These are phyloP conservation scores for Ligdia adustata DNA, from an alignment of 2,888 invertebrate genomes.

Conservation along the genomic window DNA sequence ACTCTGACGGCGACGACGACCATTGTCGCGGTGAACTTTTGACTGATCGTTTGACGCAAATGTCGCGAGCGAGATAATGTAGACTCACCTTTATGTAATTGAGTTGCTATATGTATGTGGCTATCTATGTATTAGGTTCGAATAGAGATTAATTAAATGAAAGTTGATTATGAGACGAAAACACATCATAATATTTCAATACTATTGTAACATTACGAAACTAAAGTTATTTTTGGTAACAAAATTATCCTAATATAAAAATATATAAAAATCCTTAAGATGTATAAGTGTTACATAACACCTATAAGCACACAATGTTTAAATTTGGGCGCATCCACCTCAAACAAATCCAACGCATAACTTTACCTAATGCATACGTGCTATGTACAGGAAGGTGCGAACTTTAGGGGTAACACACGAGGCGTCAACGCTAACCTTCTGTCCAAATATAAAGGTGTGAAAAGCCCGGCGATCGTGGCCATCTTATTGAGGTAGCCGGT, in stretches of 20 bases:
- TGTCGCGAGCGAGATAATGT: constrained; percentile 40
- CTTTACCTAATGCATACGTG: constrained; percentile 65
- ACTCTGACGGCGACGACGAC: constrained; percentile 39
- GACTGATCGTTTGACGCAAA: constrained; percentile 56
- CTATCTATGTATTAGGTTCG: too few species aligned
- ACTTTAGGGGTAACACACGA: constrained; percentile 77
- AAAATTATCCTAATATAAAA: too few species aligned
- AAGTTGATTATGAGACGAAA: too few species aligned
- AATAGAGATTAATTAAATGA: too few species aligned
- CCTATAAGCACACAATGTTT: too few species aligned
- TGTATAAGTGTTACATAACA: too few species aligned
- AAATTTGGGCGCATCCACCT: constrained; percentile 2
- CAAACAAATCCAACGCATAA: constrained; percentile 14
- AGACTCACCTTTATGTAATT: constrained; percentile 23
- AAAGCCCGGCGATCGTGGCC: constrained; percentile 66
- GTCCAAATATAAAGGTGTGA: constrained; percentile 81
- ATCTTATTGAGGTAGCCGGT: constrained; percentile 70
- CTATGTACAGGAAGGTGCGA: constrained; percentile 77
- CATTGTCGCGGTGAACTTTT: constrained; percentile 26
- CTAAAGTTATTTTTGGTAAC: too few species aligned
- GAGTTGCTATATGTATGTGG: too few species aligned
- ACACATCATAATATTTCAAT: too few species aligned
- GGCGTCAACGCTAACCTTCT: constrained; percentile 78
- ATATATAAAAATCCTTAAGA: too few species aligned
- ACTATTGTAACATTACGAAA: too few species aligned